Conservation (phyloP, 2,113 vertebrate genomes). For the Apteryx owenii region DNA sequence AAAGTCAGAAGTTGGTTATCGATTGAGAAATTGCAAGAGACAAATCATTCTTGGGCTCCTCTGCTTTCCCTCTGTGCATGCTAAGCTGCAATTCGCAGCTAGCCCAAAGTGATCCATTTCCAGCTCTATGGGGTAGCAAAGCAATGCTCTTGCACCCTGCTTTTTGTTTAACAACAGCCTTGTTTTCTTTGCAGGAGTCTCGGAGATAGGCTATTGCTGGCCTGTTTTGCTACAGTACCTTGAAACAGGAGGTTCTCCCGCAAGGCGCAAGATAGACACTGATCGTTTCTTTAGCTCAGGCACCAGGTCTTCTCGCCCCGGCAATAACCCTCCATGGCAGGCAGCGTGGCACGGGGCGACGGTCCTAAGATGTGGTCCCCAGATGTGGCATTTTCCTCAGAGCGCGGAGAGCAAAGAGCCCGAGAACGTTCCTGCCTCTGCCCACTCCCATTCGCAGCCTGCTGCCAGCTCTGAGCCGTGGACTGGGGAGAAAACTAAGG, state of each 20-base stretch:
- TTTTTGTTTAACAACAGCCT: constrained; percentile 11
- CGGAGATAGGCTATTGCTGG: neutral
- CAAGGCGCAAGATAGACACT: neutral
- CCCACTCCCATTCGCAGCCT: no score
- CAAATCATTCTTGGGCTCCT: constrained; percentile 38
- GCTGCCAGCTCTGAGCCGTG: no score
- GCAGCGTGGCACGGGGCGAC: no score
- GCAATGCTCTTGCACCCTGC: neutral
- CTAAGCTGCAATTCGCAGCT: constrained; percentile 37
- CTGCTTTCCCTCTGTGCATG: neutral
- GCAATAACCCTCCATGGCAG: no score
- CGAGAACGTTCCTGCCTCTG: no score
- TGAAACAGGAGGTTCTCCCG: neutral
- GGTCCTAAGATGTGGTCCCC: no score
- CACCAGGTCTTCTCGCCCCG: neutral
- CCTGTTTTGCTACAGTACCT: neutral
- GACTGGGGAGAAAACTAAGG: neutral
- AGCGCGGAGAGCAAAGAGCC: no score
- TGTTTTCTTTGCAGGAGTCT: neutral
- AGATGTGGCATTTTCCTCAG: no score
- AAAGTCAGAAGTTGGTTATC: constrained; percentile 43
- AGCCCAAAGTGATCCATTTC: constrained; percentile 24
- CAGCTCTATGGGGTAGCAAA: neutral
- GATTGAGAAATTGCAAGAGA: constrained; percentile 48
- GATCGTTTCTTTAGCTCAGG: neutral